phyloP scores from a whole-genome alignment of 1,140 invertebrate genomes.

The Caligus rogercresseyi region DNA sequence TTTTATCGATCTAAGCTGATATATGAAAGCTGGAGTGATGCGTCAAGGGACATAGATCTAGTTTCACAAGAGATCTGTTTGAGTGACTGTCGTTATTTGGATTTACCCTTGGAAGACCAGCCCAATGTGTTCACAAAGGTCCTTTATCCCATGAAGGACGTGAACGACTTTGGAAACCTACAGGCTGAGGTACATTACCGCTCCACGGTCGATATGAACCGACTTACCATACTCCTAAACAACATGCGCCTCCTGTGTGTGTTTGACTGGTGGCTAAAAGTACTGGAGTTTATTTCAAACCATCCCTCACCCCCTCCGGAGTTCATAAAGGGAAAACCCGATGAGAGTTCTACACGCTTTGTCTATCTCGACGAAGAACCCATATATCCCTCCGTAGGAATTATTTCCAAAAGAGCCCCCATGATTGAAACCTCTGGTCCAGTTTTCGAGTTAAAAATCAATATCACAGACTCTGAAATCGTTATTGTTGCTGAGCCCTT shows the following conservation, averaged over 20 bases:
- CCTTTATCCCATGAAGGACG: conserved; percentile 43
- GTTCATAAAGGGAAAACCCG: background rate
- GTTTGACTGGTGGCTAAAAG: conserved; percentile 76
- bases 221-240: conserved; percentile 77
- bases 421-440: conserved; percentile 28
- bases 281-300: conserved; percentile 54
- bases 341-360: background rate
- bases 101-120: conserved; percentile 45
- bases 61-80: conserved; percentile 79
- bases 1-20: conserved; percentile 74
- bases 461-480: conserved; percentile 84
- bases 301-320: conserved; percentile 22
- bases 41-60: conserved; percentile 74
- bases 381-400: conserved; percentile 11
- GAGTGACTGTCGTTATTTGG: conserved; percentile 52
- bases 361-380: conserved; percentile 3
- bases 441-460: conserved; percentile 70
- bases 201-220: conserved; percentile 39
- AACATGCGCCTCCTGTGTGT: conserved; percentile 88
- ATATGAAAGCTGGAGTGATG: conserved; percentile 64
- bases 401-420: conserved; percentile 28
- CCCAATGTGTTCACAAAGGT: conserved; percentile 79
- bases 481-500: conserved; percentile 80
- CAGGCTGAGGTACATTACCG: conserved; percentile 23
- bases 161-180: conserved; percentile 32